Base-by-base conservation (phyloP, 1,140 invertebrate genomes). In the Euwallacea fornicatus region DNA sequence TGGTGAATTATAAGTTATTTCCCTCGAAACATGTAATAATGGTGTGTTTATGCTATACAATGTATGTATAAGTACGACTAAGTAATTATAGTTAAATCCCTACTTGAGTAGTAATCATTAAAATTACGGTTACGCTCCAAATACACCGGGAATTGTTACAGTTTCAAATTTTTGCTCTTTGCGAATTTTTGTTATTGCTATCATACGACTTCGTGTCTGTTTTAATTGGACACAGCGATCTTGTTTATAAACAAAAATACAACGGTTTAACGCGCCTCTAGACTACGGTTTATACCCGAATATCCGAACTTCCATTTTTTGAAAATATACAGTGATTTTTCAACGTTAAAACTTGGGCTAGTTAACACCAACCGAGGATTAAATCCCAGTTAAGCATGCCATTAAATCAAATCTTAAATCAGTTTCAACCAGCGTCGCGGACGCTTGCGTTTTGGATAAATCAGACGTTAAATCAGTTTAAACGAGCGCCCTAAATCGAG, bases 261-360 rank as follows among this genome's bases (percentile, higher is more conserved):
- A 50, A 50, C 54, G 54, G 11, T 56, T 56, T 56, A 16, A 56
- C 21, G 21, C 21, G 21, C 21, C 21, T 56, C 65, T 72, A 62
- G 15, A 56, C 71, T 72, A 73, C 61, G 13, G 44, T 21, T 64
- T 63, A 21, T 71, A 54, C 73, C 73, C 73, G 73, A 62, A 63
- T 68, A 44, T 47, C 73, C 73, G 73, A 74, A 74, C 72, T 62
- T 56, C 21, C 21, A 33, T 33, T 33, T 33, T 33, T 33, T 33
- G 21, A 33, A 33, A 33, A 33, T 33, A 33, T 33, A 33, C 21
- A 33, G 21, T 33, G 21, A 33, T 33, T 33, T 33, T 33, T 33
- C 21, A 1, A 33, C 21, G 21, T 33, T 33, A 33, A 33, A 33
- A 33, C 21, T 33, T 33, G 21, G 21, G 21, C 21, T 33, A 33